Conservation (phyloP, 92 coral and sea anemone species). For the Umimayanthus chanpuru region DNA sequence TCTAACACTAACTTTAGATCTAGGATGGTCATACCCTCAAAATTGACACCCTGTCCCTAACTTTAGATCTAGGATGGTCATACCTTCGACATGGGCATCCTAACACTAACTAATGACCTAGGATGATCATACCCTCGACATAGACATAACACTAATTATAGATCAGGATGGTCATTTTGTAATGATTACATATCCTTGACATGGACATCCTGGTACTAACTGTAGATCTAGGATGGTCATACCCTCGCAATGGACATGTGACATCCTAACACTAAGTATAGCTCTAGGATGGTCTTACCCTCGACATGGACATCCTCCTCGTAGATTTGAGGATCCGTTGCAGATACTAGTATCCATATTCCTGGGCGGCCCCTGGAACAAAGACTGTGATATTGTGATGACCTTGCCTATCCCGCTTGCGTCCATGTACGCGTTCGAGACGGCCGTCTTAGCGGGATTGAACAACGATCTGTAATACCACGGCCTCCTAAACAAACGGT, state of each 20-base stretch:
- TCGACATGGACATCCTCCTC: conserved; percentile 86
- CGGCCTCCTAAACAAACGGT: conserved; percentile 66
- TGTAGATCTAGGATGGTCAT: neutral
- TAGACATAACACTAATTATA: no score
- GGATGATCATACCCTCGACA: no score
- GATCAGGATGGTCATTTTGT: no score
- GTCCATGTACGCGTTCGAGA: conserved; percentile 98
- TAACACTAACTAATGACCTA: no score
- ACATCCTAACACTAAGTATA: neutral
- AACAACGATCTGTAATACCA: conserved; percentile 98
- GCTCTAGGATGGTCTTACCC: conserved; percentile 50
- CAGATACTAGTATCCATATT: conserved; percentile 55
- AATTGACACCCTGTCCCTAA: neutral
- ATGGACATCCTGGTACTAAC: neutral
- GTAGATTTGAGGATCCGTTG: conserved; percentile 54
- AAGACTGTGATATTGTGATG: conserved; percentile 90
- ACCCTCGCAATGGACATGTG: neutral
- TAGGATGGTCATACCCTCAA: conserved; percentile 48
- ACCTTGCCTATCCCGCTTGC: conserved; percentile 96
- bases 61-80: no score
- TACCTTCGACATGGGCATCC: conserved; percentile 71
- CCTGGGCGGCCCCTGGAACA: conserved; percentile 81
- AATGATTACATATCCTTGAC: no score
- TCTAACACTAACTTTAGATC: neutral
- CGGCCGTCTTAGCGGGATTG: conserved; percentile 90